Base-by-base conservation (phyloP, 2,888 invertebrate genomes). In the Sarcophaga subvicina region DNA sequence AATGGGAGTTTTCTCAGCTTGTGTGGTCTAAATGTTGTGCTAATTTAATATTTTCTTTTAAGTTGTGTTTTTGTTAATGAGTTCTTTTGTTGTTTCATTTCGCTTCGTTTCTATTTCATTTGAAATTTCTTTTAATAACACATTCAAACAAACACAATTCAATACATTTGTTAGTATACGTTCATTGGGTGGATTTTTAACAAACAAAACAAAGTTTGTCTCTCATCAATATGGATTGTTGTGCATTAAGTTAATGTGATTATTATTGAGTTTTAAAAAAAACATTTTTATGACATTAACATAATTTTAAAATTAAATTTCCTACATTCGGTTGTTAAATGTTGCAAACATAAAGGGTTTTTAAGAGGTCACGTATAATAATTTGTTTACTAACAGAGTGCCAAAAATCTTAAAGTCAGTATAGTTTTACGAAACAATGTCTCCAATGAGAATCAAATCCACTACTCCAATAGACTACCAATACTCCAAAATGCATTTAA, bases 1-100 rank as follows among this genome's bases (percentile, higher is more conserved):
- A 94, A 95, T 96, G 95, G 96, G 96, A 94, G 96, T 96, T 94
- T 96, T 96, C 95, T 96, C 96, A 94, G 96, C 96, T 95, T 96
- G 96, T 95, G 96, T 96, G 95, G 95, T 96, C 94, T 96, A 93
- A 92, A 89, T 80, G 75, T 87, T 70, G 45, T 73, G 76, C 78
- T 80, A 83, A 69, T 80, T 79, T 54, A 59, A 66, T 69, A 45
- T 62, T 67, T 54, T 2, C 37, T 82, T 70, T 25, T 25, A 54
- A 22, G 63, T 75, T 20, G 45, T 45, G 60, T 37, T 75, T 54
- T 45, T 54, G 37, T 79, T n/a, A 4, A 4, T 47, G 20, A 5
- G 17, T 69, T 67, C 62, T n/a, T 60, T 37, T 71, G 59, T 49
- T 6, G 67, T 63, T 78, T 27, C 14, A 22, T 64, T 49, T 54